Base-by-base conservation (phyloP, 2,888 invertebrate genomes). In the Sphaerophoria taeniata region DNA sequence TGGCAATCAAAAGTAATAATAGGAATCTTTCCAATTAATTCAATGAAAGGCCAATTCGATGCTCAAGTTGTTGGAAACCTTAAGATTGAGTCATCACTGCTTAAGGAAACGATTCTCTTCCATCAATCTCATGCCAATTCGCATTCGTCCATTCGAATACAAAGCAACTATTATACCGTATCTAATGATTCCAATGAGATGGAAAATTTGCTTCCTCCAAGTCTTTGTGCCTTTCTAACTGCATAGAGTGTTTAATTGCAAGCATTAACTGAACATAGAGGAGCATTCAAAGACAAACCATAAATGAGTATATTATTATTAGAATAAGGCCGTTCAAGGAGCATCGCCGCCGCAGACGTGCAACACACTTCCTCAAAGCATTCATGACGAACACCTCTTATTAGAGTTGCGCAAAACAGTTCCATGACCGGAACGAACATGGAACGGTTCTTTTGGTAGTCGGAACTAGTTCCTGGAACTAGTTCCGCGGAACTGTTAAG, bases 221-320 rank as follows among this genome's bases (percentile, higher is more conserved):
- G 49, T 45, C 60, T 56, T 55, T 51, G 43, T 34, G 51, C 31
- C 45, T 36, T 47, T 49, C 76, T 76, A 85, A 85, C 72, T 51
- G 24, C 51, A 85, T 14, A 69, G 72, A 63, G 72, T 55, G 61
- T 73, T 85, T 77, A 85, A 85, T 85, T 85, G 70, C 63, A 39
- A 47, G 36, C 81, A 80, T 76, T 80, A 80, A 67, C 61, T 55
- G 63, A 33, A 7, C 56, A 45, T 36, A 49, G 58, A 49, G 63
- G 58, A 7, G 31, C 75, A 75, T 56, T 75, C 47, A 55, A 73
- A 58, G 58, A 14, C 53, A 51, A 63, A 72, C 76, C 72, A 51
- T 70, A 76, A 61, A 73, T 76, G 71, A 39, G 53, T 53, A 53
- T 67, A 53, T 67, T 53, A 67, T 67, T 79, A 73, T 80, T 72